Conservation (phyloP, 1,140 invertebrate species). For the Myzus persicae region DNA sequence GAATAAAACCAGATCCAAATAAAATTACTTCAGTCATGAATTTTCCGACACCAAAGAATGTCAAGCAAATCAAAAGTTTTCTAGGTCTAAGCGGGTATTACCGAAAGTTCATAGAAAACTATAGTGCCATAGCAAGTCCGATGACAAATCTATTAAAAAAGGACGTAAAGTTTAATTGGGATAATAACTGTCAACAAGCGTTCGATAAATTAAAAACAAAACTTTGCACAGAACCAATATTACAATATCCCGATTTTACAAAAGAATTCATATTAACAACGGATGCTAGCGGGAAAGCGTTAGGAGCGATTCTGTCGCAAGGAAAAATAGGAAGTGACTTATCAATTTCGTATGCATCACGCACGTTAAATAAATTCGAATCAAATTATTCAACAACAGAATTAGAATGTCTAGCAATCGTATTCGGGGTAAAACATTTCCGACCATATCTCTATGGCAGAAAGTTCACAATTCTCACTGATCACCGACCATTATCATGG, state of each 20-base stretch:
- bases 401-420: slow-evolving; percentile 64
- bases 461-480: slow-evolving; percentile 66
- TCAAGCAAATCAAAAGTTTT: slow-evolving; percentile 65
- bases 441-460: slow-evolving; percentile 66
- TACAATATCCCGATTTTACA: neutral
- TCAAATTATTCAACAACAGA: slow-evolving; percentile 65
- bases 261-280: neutral
- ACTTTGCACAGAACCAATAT: neutral
- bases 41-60: slow-evolving; percentile 62
- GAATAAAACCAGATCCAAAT: no score
- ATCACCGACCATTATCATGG: slow-evolving; percentile 67
- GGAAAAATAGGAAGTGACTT: slow-evolving; percentile 59
- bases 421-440: slow-evolving; percentile 66
- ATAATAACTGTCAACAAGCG: neutral
- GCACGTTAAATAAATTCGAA: slow-evolving; percentile 65
- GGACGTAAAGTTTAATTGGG: neutral
- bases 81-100: slow-evolving; percentile 66
- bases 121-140: slow-evolving; percentile 62
- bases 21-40: no score
- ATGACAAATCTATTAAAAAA: slow-evolving; percentile 44
- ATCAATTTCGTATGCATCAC: slow-evolving; percentile 64
- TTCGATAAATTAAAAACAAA: neutral
- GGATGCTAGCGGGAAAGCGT: neutral
- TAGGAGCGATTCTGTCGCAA: slow-evolving; percentile 62
- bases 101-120: slow-evolving; percentile 63